Percentiles rank a stretch among this genome's conserved stretches.
Conservation (phyloP, 1,140 invertebrate species). For the Anthonomus grandis region DNA sequence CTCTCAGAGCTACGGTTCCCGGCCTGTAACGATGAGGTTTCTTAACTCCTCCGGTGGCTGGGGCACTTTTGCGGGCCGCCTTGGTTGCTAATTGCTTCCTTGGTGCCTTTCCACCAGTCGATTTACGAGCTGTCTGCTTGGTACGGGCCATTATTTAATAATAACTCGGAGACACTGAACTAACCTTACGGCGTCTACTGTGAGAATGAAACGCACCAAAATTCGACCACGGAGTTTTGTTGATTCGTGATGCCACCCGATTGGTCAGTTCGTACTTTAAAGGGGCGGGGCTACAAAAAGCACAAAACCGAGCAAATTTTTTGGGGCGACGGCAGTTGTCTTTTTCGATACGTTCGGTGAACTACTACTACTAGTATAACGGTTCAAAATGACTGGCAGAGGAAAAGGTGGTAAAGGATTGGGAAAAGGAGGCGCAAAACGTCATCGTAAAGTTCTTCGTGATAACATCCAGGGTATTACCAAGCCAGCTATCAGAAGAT, state of each 20-base stretch:
- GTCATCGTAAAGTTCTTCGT: slow-evolving; percentile 63
- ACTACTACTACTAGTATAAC: too few species aligned
- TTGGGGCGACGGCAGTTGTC: too few species aligned
- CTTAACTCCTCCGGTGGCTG: slow-evolving; percentile 72
- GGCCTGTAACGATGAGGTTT: slow-evolving; percentile 75
- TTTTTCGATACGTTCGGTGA: too few species aligned
- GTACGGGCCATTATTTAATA: slow-evolving; percentile 63
- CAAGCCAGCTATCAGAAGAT: slow-evolving; percentile 57
- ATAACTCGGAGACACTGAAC: not conserved
- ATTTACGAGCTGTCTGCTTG: slow-evolving; percentile 87
- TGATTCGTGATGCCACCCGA: not conserved
- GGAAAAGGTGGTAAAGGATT: slow-evolving; percentile 68
- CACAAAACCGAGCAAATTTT: slow-evolving; percentile 7
- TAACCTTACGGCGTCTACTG: not conserved
- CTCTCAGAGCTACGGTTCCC: slow-evolving; percentile 80
- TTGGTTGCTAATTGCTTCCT: slow-evolving; percentile 85
- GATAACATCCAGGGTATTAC: slow-evolving; percentile 65
- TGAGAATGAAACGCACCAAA: not conserved
- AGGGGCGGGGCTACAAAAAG: slow-evolving; percentile 5
- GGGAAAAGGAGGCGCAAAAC: slow-evolving; percentile 67
- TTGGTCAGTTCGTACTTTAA: not conserved
- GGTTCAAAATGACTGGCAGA: slow-evolving; percentile 63
- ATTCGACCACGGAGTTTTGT: not conserved
- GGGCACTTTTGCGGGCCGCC: slow-evolving; percentile 70
- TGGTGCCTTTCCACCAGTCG: slow-evolving; percentile 82